Evolutionary conservation across 2,797 vertebrate genomes (phyloP).

Genomic region (Epinephelus coioides): DNA sequence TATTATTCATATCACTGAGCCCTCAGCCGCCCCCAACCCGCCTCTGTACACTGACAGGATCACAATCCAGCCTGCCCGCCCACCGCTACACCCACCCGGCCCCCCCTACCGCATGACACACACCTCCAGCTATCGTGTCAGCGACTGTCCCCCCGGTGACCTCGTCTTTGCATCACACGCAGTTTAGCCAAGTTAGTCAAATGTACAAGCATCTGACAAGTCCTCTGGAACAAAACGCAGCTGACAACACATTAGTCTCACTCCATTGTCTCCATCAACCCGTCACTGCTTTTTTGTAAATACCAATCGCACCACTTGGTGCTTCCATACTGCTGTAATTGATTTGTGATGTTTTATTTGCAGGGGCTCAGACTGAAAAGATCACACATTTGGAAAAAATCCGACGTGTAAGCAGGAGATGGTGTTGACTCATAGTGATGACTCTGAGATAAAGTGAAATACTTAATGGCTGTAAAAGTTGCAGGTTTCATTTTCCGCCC

Average conservation of each 20-base stretch:
- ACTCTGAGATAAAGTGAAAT: slow-evolving; percentile 22
- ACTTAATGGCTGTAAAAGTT: slow-evolving; percentile 36
- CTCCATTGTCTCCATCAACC: slow-evolving; percentile 43
- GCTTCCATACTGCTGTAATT: slow-evolving; percentile 2
- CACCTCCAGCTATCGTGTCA: slow-evolving; percentile 71
- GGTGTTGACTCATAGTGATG: not conserved
- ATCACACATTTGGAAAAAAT: slow-evolving; percentile 5
- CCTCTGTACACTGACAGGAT: slow-evolving; percentile 53
- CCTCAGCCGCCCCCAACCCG: slow-evolving; percentile 27
- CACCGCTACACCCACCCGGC: slow-evolving; percentile 29
- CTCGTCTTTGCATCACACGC: slow-evolving; percentile 61
- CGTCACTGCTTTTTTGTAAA: slow-evolving; percentile 14
- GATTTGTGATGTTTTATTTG: slow-evolving; percentile 29
- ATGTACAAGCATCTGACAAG: slow-evolving; percentile 47
- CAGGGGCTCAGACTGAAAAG: slow-evolving; percentile 16
- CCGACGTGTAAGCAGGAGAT: slow-evolving; percentile 1
- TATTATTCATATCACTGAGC: slow-evolving; percentile 77
- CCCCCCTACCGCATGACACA: slow-evolving; percentile 29
- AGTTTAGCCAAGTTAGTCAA: slow-evolving; percentile 50
- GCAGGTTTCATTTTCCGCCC: slow-evolving; percentile 27
- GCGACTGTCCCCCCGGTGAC: slow-evolving; percentile 81
- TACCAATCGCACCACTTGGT: slow-evolving; percentile 11
- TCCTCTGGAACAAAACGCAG: slow-evolving; percentile 45
- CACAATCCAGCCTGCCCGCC: slow-evolving; percentile 56
- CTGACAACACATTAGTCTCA: slow-evolving; percentile 49